Percentiles rank a stretch among this genome's conserved stretches.
Evolutionary conservation across 2,888 invertebrate genomes (phyloP).

Genomic region (Neuroscelio doddi): DNA sequence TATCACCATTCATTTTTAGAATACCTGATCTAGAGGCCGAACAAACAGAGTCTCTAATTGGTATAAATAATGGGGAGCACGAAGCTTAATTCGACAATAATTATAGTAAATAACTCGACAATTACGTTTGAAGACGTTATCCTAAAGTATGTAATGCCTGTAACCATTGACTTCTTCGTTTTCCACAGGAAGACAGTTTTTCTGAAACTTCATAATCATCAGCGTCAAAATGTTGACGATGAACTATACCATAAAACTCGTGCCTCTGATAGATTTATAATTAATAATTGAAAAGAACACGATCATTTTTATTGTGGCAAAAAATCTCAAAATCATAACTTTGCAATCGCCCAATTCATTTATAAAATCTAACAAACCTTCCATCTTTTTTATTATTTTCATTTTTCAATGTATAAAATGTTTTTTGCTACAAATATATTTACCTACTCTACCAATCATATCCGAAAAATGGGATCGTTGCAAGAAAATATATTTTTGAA

Average conservation of each 20-base stretch:
- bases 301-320: slow-evolving; percentile 8
- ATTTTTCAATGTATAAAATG: slow-evolving; percentile 8
- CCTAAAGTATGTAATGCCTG: background rate
- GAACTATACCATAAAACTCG: slow-evolving; percentile 33
- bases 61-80: slow-evolving; percentile 75
- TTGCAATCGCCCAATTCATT: background rate
- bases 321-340: background rate
- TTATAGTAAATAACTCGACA: slow-evolving; percentile 28
- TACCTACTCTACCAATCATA: slow-evolving; percentile 8
- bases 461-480: background rate
- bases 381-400: background rate
- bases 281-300: slow-evolving; percentile 14
- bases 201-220: background rate
- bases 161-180: slow-evolving; percentile 3
- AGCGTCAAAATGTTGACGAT: background rate
- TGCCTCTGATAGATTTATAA: slow-evolving; percentile 37
- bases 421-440: slow-evolving; percentile 7
- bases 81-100: slow-evolving; percentile 73
- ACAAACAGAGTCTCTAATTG: slow-evolving; percentile 81
- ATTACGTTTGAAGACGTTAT: slow-evolving; percentile 3
- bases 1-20: slow-evolving; percentile 66
- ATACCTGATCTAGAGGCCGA: slow-evolving; percentile 79
- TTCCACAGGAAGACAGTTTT: slow-evolving; percentile 10
- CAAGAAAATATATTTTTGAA: no score
- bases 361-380: background rate